A percentile compares a stretch with the other conserved stretches of the same genome.
Conservation (phyloP, 1,140 invertebrate genomes). For the Scaptomyza graminum region DNA sequence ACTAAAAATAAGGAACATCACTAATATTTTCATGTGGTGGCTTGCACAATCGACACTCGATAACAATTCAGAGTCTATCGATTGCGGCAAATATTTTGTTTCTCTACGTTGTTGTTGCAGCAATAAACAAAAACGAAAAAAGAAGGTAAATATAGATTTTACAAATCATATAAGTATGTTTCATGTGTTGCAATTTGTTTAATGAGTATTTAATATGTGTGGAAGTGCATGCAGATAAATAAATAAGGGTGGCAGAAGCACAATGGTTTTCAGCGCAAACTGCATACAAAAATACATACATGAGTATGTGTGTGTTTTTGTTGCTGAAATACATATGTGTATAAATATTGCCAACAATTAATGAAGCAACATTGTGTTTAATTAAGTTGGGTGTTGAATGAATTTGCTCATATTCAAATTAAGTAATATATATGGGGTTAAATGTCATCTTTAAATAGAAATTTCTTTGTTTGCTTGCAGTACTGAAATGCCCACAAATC, state of each 20-base stretch:
- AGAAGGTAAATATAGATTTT: not conserved
- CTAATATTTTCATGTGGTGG: not conserved
- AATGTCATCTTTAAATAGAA: not conserved
- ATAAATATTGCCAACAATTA: not conserved
- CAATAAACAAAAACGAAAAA: not conserved
- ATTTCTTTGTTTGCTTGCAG: slow-evolving; percentile 21
- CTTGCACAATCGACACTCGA: not conserved
- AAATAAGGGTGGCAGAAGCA: not conserved
- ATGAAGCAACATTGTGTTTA: not conserved
- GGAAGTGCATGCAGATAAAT: not conserved
- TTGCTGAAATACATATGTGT: not conserved
- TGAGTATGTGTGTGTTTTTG: not conserved
- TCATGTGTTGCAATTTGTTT: not conserved
- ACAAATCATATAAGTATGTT: not conserved
- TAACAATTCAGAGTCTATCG: not conserved
- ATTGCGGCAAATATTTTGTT: not conserved
- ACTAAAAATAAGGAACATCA: not conserved
- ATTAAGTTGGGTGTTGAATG: not conserved
- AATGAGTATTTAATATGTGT: not conserved
- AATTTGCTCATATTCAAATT: not conserved
- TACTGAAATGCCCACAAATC: slow-evolving; percentile 39
- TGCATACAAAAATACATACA: not conserved
- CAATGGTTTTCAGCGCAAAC: not conserved
- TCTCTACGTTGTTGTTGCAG: slow-evolving; percentile 1
- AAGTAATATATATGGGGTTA: too few species aligned